Conservation (phyloP, 2,797 vertebrate species). For the Coluber constrictor region DNA sequence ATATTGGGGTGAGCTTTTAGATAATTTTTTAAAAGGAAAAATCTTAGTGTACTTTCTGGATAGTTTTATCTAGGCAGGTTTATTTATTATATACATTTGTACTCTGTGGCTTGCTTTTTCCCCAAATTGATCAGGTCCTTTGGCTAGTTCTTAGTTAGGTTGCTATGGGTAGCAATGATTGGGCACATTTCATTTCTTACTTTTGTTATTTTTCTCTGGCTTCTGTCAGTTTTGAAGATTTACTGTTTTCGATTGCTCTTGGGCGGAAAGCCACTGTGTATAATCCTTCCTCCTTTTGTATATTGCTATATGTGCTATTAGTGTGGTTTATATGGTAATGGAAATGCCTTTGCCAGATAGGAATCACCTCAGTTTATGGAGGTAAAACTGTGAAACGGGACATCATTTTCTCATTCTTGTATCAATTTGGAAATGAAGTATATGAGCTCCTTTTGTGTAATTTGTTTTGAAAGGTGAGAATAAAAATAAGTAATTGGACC, state of each 20-base stretch:
- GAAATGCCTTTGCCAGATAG: not conserved
- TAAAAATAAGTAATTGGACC: not conserved
- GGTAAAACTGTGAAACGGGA: not conserved
- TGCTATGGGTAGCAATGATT: not conserved
- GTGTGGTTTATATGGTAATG: not conserved
- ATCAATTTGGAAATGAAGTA: not conserved
- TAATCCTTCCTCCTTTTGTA: not conserved
- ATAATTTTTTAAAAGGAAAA: not conserved
- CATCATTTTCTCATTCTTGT: not conserved
- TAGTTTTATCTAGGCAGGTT: not conserved
- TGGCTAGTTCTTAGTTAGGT: not conserved
- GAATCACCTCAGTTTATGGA: not conserved
- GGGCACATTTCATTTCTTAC: not conserved
- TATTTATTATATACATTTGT: not conserved
- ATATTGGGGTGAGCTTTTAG: not conserved
- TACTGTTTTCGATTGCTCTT: not conserved
- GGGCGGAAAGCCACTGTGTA: not conserved
- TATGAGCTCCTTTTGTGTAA: slow-evolving; percentile 4
- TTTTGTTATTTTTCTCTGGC: not conserved
- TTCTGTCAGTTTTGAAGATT: not conserved
- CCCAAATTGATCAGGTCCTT: not conserved
- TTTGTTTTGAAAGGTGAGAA: not conserved
- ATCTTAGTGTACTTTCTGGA: not conserved
- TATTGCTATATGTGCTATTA: not conserved
- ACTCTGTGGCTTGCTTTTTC: too few species aligned